Evolutionary conservation across 1,140 invertebrate genomes (phyloP).

Genomic region (Olivierus martensii): DNA sequence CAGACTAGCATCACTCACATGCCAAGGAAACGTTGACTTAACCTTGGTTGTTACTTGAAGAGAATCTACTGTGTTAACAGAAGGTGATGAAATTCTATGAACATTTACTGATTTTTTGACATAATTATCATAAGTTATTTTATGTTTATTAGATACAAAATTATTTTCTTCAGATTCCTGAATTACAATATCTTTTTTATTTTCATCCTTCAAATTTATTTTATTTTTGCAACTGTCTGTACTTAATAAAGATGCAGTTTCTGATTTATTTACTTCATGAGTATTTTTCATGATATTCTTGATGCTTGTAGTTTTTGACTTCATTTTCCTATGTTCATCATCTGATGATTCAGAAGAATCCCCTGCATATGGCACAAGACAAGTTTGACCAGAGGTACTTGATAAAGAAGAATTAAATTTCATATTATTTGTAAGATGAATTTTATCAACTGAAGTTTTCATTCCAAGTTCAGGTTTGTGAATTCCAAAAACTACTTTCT

Average conservation of each 20-base stretch:
- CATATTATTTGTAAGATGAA: background rate
- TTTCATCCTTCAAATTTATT: background rate
- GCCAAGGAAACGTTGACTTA: conserved; percentile 26
- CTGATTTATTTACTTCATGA: too few species aligned
- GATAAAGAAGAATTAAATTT: background rate
- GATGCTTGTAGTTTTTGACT: background rate
- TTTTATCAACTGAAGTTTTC: background rate
- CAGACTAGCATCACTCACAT: conserved; percentile 23
- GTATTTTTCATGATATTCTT: too few species aligned
- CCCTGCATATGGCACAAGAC: conserved; percentile 28
- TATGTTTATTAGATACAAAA: background rate
- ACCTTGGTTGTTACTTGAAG: conserved; percentile 15
- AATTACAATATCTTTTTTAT: background rate
- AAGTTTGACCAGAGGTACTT: background rate
- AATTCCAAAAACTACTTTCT: background rate
- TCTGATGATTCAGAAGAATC: conserved; percentile 29
- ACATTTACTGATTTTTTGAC: background rate
- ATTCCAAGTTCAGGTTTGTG: background rate
- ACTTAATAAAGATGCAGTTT: too few species aligned
- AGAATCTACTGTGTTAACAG: background rate
- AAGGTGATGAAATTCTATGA: background rate
- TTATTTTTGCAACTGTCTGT: too few species aligned
- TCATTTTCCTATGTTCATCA: conserved; percentile 18
- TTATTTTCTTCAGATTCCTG: too few species aligned
- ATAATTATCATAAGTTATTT: background rate